Base-by-base conservation (phyloP, 2,797 vertebrate genomes). In the Helarctos malayanus region DNA sequence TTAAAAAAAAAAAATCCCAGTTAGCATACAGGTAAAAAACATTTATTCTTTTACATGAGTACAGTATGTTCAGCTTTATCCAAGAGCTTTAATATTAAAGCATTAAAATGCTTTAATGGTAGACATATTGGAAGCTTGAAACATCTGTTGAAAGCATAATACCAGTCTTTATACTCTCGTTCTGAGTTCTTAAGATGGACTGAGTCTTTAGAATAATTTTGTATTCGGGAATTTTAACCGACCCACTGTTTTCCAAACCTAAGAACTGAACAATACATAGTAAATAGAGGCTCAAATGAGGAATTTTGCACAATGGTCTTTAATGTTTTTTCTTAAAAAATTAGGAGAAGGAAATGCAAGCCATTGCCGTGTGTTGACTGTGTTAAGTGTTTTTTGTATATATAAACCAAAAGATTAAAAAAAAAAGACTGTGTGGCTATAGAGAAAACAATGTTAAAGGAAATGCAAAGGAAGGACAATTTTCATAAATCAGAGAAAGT, bases 271-370 rank as follows among this genome's bases (percentile, higher is more conserved):
- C n/a, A 90, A 97, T 78, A 52, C 10, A 38, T 45, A 92, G 52
- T 69, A 95, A 87, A 82, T 32, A 95, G 25, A 92, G 85, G 19
- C 54, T 91, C 47, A 98, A 83, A 79, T 83, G 21, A 90, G 21
- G 61, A 87, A 41, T 85, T 96, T 95, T 59, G 35, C 1, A 95
- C 61, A 75, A 73, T 80, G 68, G n/a, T 52, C 32, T 95, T 97
- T 91, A 96, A 79, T 95, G 57, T 85, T 94, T 94, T 91, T 95
- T 86, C 52, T 81, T 88, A 63, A 91, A 89, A 88, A 81, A 59
- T 54, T 80, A 56, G n/a, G 63, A 68, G 38, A 52, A 97, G 69
- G 52, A 95, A 86, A 91, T 76, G 7, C 47, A 93, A 95, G 38
- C 71, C 13, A 91, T 91, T 97, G 96, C 27, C 69, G 16, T 65